Evolutionary conservation across 2,888 invertebrate species (phyloP).

Genomic region (Drosophila flavopinicola): DNA sequence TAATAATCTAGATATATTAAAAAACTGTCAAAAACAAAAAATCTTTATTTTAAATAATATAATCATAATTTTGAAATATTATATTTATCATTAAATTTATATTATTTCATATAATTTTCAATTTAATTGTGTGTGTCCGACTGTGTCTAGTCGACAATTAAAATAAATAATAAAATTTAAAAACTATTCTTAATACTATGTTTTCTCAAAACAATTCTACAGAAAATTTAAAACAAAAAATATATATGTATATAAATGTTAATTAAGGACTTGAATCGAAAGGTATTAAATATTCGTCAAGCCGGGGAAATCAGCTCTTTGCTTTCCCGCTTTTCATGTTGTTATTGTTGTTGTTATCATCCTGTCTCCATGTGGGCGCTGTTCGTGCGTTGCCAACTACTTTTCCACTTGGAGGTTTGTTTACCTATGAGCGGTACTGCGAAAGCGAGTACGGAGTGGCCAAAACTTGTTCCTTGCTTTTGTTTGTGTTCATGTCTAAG

Average conservation of each 20-base stretch:
- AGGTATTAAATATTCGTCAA: conserved; percentile 12
- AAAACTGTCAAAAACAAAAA: too few relatives aligned
- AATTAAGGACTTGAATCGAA: not conserved
- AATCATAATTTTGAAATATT: too few relatives aligned
- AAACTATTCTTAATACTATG: too few relatives aligned
- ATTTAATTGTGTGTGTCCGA: too few relatives aligned
- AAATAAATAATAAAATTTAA: too few relatives aligned
- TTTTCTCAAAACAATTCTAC: too few relatives aligned
- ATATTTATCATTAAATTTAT: too few relatives aligned
- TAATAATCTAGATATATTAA: too few relatives aligned
- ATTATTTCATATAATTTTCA: too few relatives aligned
- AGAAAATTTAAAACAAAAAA: too few relatives aligned
- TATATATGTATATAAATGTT: not conserved
- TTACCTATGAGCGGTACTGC: conserved; percentile 49
- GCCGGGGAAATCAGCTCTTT: not conserved
- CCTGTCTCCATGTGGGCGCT: conserved; percentile 26
- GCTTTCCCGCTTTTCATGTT: not conserved
- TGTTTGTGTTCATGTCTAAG: conserved; percentile 60
- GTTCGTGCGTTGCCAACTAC: conserved; percentile 56
- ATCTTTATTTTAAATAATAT: too few relatives aligned
- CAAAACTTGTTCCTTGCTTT: conserved; percentile 57
- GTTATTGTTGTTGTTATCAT: conserved; percentile 6
- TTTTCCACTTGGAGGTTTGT: conserved; percentile 54
- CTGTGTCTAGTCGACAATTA: too few relatives aligned
- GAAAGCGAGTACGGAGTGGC: conserved; percentile 36